Base-by-base conservation (phyloP, 2,888 invertebrate species). In the Nycteola revayana region DNA sequence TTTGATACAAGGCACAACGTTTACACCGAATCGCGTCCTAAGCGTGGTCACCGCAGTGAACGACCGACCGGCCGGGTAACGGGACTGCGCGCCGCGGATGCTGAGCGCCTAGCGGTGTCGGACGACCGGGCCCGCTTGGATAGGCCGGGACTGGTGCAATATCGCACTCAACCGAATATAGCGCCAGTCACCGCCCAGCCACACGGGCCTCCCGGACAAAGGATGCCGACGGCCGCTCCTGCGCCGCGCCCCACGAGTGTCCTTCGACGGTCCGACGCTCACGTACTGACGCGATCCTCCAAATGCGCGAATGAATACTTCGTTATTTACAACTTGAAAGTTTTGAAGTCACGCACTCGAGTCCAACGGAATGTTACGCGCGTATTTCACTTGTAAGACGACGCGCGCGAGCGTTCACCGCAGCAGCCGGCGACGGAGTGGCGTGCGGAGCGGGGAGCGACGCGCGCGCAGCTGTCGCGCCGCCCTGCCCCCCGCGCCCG, bases 131-230 rank as follows among this genome's bases (percentile, higher is more conserved):
- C 82, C 87, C 86, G 86, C 80, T 84, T 84, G 83, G 83, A 86
- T 87, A 86, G 88, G 89, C 89, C 89, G 89, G 89, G 89, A 89
- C 89, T 88, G 87, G 89, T 89, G 89, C 89, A 89, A 89, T 89
- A 87, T 89, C 75, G 80, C 72, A 73, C 75, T 65, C 65, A 37
- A 82, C 77, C 71, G 81, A 88, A 89, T 88, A 88, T 88, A 82
- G 87, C 89, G 58, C 86, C 88, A 80, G 77, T 86, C 88, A 78
- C 88, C 70, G 78, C 86, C 89, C 75, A 81, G 71, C 85, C 86
- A 88, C 76, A 66, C 84, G 82, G 83, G 86, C 85, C 84, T 74
- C 78, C 66, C 72, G 71, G 68, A 79, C 82, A 79, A 83, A 81
- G 83, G 72, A 71, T 58, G 64, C 57, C 60, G 58, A 45, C 57